Evolutionary conservation across 2,113 vertebrate genomes (phyloP), one percentile per base, ranked within the genome.

Genomic region (Carassius gibelio): DNA sequence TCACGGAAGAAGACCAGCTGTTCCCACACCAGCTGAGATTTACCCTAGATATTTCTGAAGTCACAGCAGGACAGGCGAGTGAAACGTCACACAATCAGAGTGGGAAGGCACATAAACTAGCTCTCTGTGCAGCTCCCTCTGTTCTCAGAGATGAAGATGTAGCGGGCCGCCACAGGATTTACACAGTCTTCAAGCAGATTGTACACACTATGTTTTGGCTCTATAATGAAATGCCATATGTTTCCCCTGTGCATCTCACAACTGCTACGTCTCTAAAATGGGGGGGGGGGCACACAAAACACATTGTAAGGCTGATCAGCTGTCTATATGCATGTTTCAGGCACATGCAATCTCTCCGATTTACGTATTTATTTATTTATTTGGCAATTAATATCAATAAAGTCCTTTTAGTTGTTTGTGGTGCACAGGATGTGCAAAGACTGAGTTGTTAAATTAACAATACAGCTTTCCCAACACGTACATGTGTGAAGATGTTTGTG

Each of bases 101-200:
- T 2, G 30, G 30, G 30, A 30, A 30, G 30, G 30, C 30, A 30
- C 2, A 30, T 1, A 30, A 30, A 2, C 30, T 30, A 36, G 75
- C 17, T 57, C 52, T 36, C 15, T 57, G 50, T 36, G 75, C 52
- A 57, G 26, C 30, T 77, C 30, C 50, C 30, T 59, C 52, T 36
- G 11, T 72, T 17, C 69, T 42, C 38, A 17, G 4, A 52, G 50
- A 74, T 72, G 75, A 74, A 75, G 57, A 64, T 26, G n/a, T 62
- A 48, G 36, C 45, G 13, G 82, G 61, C 15, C 34, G 5, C 68
- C n/a, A 84, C 72, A 81, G 75, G 89, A 90, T 88, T 79, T 69
- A 87, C 68, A 66, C 68, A 69, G 78, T 85, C 89, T 89, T 88
- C 84, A 78, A 92, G 88, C 91, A 93, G 90, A 90, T 92, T 90